phyloP scores from a whole-genome alignment of 2,113 vertebrate genomes.

The Centropus unirufus region DNA sequence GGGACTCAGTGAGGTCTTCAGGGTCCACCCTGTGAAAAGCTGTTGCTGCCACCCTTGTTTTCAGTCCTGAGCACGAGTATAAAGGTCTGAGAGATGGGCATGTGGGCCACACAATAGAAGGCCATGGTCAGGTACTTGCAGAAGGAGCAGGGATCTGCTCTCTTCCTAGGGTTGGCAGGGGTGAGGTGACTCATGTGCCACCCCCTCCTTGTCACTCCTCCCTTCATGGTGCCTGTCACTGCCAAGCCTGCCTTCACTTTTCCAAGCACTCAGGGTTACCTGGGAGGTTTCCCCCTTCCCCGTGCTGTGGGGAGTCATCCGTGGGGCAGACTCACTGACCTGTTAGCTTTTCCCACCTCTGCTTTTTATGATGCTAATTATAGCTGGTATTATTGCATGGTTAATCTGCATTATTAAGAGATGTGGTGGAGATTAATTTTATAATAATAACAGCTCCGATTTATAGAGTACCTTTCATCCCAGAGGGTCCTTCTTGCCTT shows the following conservation, averaged over 20 bases:
- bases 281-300: background rate
- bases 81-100: background rate
- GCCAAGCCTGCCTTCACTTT: background rate
- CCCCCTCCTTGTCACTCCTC: rapidly evolving
- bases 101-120: rapidly evolving
- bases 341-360: background rate
- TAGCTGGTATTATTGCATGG: conserved; percentile 5
- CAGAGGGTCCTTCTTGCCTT: background rate
- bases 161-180: background rate
- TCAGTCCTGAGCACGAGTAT: rapidly evolving
- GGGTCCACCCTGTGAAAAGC: background rate
- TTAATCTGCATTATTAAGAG: conserved; percentile 63
- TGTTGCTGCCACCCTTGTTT: background rate
- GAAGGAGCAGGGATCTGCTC: background rate
- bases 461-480: conserved; percentile 38
- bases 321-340: background rate
- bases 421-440: conserved; percentile 18
- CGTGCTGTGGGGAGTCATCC: background rate
- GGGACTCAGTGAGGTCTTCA: background rate
- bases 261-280: background rate
- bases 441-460: conserved; percentile 43
- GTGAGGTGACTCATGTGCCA: rapidly evolving
- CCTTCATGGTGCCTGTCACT: rapidly evolving
- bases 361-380: conserved; percentile 48
- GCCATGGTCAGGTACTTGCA: background rate